phyloP scores from a whole-genome alignment of 2,797 vertebrate genomes.

The Notolabrus celidotus region DNA sequence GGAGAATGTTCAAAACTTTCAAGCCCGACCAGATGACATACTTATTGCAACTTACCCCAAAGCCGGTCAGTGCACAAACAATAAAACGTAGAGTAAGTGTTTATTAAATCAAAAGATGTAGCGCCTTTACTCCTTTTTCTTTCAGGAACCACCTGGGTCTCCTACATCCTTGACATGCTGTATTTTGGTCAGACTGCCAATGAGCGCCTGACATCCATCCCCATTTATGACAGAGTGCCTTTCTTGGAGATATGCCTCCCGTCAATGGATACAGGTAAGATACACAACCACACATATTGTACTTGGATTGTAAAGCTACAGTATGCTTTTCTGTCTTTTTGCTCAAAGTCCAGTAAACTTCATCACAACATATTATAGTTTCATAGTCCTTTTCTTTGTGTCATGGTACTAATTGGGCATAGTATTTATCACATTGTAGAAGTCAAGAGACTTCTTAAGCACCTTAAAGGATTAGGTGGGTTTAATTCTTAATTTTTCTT shows the following conservation, averaged over 20 bases:
- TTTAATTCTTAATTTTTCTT: background rate
- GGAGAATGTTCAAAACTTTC: slow-evolving; percentile 77
- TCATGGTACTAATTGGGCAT: background rate
- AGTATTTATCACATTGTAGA: background rate
- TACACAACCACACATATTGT: no score
- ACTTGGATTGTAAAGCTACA: background rate
- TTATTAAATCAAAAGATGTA: no score
- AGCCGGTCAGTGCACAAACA: slow-evolving; percentile 65
- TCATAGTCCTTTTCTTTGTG: background rate
- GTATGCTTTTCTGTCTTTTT: background rate
- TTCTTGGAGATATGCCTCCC: slow-evolving; percentile 63
- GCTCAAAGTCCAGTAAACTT: no score
- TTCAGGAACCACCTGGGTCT: slow-evolving; percentile 56
- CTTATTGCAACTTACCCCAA: slow-evolving; percentile 80
- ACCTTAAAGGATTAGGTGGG: background rate
- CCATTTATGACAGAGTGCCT: slow-evolving; percentile 74
- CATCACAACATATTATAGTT: background rate
- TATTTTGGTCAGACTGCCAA: slow-evolving; percentile 68
- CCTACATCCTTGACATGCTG: slow-evolving; percentile 55
- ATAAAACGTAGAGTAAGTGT: background rate
- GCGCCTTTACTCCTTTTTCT: background rate
- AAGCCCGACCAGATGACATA: slow-evolving; percentile 81
- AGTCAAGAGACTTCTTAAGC: background rate
- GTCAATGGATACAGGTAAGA: slow-evolving; percentile 52
- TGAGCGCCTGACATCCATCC: slow-evolving; percentile 66